Percentiles rank a stretch among this genome's conserved stretches.
Evolutionary conservation across 2,113 vertebrate genomes (phyloP).

Genomic region (Mesembrinibis cayennensis): DNA sequence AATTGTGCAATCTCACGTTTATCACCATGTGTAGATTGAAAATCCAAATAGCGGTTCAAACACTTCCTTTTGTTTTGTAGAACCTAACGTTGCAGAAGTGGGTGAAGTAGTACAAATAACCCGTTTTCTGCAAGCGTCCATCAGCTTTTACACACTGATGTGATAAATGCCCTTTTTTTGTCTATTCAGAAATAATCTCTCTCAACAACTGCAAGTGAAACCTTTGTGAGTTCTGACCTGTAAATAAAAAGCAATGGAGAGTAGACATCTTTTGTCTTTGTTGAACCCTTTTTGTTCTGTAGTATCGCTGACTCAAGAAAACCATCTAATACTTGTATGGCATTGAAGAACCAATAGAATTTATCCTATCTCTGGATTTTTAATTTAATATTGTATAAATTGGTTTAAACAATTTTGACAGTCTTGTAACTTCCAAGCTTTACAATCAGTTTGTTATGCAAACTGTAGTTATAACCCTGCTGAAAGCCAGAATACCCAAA

Average conservation of each 20-base stretch:
- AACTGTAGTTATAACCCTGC: not conserved
- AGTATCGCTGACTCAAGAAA: not conserved
- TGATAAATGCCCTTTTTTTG: not conserved
- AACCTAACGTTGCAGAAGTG: not conserved
- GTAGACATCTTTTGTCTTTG: not conserved
- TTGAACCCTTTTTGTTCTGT: not conserved
- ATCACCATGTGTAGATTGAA: not conserved
- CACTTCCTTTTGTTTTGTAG: not conserved
- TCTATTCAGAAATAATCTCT: not conserved
- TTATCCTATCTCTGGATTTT: slow-evolving; percentile 61
- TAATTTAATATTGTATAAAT: slow-evolving; percentile 57
- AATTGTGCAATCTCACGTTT: not conserved
- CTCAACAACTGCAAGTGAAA: not conserved
- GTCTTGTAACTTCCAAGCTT: not conserved
- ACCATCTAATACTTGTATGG: slow-evolving; percentile 57
- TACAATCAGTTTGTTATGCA: not conserved
- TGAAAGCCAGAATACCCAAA: not conserved
- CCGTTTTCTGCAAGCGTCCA: not conserved
- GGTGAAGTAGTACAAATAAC: not conserved
- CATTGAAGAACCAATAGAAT: slow-evolving; percentile 39
- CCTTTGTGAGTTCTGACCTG: not conserved
- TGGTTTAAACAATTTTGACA: slow-evolving; percentile 32
- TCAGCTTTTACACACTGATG: not conserved
- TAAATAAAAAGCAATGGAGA: slow-evolving; percentile 38
- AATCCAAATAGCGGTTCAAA: not conserved